Base-by-base conservation (phyloP, 2,888 invertebrate genomes). In the Zygaena filipendulae region DNA sequence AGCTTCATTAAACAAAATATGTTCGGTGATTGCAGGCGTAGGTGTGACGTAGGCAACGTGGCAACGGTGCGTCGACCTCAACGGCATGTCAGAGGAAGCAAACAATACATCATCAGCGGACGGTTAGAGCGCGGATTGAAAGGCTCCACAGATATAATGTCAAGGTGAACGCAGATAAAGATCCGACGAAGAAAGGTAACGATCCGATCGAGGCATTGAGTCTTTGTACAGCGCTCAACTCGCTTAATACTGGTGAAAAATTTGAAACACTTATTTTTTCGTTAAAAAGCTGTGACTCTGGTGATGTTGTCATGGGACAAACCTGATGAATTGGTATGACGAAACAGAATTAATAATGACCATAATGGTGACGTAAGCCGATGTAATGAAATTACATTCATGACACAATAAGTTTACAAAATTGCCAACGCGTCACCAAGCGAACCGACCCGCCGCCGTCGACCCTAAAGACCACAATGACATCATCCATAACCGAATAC, bases 1-100 rank as follows among this genome's bases (percentile, higher is more conserved):
- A 45, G 47, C 53, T 52, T 59, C 56, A 60, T 50, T 52, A 47
- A 26, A 16, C 26, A 28, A 38, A 47, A 51, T 43, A 16, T 16
- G 16, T 16, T 47, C 46, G 49, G 46, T 47, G 44, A 42, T 37
- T 42, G 45, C 27, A 40, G 47, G 49, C 54, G 66, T 59, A 56
- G 59, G 59, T 45, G 62, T 69, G 69, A 72, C 70, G 70, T 62
- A 56, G 47, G 47, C 38, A 36, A 35, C n/a, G n/a, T n/a, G n/a
- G n/a, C n/a, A 27, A 47, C 44, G 42, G 57, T 52, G 44, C 57
- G 42, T 58, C 60, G 49, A 61, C 56, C 62, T 60, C 54, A 52
- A 40, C 38, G 42, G 36, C 41, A 28, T 38, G 42, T 38, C 36
- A 23, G 31, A 43, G 43, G 42, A 44, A 42, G 38, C 38, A 32